Percentiles rank a stretch among this genome's conserved stretches.
phyloP scores from a whole-genome alignment of 1,140 invertebrate genomes.

The Muscidifurax raptorellus region DNA sequence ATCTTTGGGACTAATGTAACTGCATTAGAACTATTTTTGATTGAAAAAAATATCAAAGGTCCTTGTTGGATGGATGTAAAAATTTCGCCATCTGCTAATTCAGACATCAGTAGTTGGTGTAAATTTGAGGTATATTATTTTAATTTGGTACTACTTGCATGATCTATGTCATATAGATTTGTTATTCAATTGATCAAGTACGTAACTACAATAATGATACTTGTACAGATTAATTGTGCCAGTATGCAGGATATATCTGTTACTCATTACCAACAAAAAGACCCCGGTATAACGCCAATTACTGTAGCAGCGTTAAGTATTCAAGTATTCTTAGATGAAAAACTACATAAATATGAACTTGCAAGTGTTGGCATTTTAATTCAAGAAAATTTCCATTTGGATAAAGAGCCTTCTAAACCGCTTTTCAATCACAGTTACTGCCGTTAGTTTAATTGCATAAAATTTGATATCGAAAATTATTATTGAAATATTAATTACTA shows the following conservation, averaged over 20 bases:
- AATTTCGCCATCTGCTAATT: slow-evolving; percentile 77
- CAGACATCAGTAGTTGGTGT: slow-evolving; percentile 83
- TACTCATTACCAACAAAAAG: not conserved
- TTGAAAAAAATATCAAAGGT: slow-evolving; percentile 95
- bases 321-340: slow-evolving; percentile 84
- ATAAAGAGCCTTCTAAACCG: slow-evolving; percentile 76
- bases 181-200: not conserved
- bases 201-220: no score
- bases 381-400: slow-evolving; percentile 82
- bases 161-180: no score
- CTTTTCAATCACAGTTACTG: slow-evolving; percentile 91
- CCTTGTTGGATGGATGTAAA: slow-evolving; percentile 95
- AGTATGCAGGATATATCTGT: not conserved
- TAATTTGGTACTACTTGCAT: no score
- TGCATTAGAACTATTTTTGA: slow-evolving; percentile 90
- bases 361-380: slow-evolving; percentile 88
- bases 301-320: slow-evolving; percentile 86
- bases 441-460: slow-evolving; percentile 75
- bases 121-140: slow-evolving; percentile 82
- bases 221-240: not conserved
- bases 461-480: not conserved
- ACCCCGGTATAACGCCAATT: slow-evolving; percentile 83
- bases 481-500: not conserved
- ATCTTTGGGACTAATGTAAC: slow-evolving; percentile 94
- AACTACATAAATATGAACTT: slow-evolving; percentile 89